A percentile compares a stretch with the other conserved stretches of the same genome.
phyloP scores from a whole-genome alignment of 2,888 invertebrate species.

The Nephrotoma flavescens region DNA sequence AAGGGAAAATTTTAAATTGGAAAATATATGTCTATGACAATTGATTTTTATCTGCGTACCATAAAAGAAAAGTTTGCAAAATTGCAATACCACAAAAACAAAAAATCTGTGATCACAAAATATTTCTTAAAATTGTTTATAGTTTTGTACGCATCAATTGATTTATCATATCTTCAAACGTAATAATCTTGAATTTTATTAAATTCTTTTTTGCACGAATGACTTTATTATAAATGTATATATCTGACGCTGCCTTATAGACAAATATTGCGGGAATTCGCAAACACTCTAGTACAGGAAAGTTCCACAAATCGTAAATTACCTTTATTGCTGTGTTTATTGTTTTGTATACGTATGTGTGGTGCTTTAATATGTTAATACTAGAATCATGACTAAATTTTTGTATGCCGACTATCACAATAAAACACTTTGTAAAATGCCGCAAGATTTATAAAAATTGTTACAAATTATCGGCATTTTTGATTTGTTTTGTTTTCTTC shows the following conservation, averaged over 20 bases:
- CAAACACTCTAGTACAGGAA: background rate
- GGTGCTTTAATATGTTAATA: background rate
- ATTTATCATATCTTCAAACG: background rate
- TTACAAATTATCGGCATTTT: background rate
- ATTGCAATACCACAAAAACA: background rate
- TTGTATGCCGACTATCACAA: background rate
- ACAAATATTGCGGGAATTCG: background rate
- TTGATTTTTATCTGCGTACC: background rate
- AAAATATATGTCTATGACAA: background rate
- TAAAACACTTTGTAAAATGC: background rate
- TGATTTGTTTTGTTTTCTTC: background rate
- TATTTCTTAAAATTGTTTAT: background rate
- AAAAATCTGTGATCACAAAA: background rate
- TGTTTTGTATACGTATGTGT: background rate
- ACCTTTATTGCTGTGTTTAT: too few relatives aligned
- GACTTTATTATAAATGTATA: background rate
- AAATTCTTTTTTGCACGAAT: background rate
- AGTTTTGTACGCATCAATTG: background rate
- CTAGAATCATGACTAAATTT: background rate
- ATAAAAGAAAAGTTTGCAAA: background rate
- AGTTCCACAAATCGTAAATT: too few relatives aligned
- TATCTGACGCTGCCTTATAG: background rate
- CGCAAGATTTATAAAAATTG: background rate
- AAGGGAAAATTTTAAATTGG: background rate
- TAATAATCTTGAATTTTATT: background rate